phyloP scores from a whole-genome alignment of 2,888 invertebrate genomes.

The Vannuccia rotundouncinata region DNA sequence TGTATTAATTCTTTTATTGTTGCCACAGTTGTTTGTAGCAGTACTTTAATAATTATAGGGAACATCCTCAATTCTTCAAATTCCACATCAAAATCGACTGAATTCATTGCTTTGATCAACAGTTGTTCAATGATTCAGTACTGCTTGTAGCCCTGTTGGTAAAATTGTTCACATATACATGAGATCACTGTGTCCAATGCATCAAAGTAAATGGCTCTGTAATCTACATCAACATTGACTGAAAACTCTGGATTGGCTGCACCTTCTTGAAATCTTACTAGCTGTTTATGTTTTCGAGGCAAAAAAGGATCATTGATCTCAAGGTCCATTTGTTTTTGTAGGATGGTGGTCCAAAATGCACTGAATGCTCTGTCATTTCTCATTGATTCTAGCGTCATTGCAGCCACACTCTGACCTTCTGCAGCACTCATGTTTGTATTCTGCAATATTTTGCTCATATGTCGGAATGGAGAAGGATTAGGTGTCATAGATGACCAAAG shows the following conservation, averaged over 20 bases:
- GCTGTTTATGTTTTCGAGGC: not conserved
- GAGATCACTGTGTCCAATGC: constrained; percentile 13
- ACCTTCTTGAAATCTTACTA: not conserved
- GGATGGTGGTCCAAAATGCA: not conserved
- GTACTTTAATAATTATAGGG: constrained; percentile 9
- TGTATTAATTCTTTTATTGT: constrained; percentile 20
- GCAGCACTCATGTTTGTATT: not conserved
- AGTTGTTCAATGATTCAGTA: not conserved
- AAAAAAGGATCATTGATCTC: not conserved
- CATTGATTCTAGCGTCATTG: not conserved
- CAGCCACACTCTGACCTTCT: not conserved
- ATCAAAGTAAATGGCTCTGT: constrained; percentile 15
- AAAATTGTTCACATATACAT: not conserved
- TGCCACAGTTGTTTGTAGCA: not conserved
- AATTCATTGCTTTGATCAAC: constrained; percentile 19
- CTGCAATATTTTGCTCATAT: not conserved
- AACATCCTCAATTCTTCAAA: constrained; percentile 11
- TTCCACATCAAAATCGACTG: constrained; percentile 3
- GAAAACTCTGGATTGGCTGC: not conserved
- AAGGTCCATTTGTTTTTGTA: not conserved
- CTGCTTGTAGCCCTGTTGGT: constrained; percentile 2
- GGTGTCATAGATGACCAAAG: not conserved
- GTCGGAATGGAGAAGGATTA: not conserved
- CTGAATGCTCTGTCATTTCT: not conserved
- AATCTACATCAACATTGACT: not conserved